Percentiles rank a stretch among this genome's conserved stretches.
These are phyloP conservation scores for Rhinophrynus dorsalis DNA, from an alignment of 2,797 vertebrate species.

Conservation along the genomic window DNA sequence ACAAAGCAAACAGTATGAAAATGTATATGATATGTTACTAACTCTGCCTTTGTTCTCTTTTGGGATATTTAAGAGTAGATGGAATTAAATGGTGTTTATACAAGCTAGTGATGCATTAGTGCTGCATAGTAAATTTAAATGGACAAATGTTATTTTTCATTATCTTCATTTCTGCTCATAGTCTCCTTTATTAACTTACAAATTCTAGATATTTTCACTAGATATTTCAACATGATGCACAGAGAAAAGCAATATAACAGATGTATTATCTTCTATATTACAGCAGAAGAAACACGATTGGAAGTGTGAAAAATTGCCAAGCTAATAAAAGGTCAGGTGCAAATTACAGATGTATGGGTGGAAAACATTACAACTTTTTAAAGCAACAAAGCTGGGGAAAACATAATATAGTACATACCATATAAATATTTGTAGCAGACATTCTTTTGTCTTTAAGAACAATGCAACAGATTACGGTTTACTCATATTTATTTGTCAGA, in stretches of 20 bases:
- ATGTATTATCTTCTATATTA: neutral
- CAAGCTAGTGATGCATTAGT: too few relatives aligned
- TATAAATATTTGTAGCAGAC: slow-evolving; percentile 23
- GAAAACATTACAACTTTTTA: slow-evolving; percentile 16
- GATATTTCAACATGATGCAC: neutral
- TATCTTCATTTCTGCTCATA: too few relatives aligned
- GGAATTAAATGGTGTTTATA: too few relatives aligned
- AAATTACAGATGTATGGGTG: slow-evolving; percentile 12
- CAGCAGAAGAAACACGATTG: neutral
- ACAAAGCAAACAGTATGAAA: too few relatives aligned
- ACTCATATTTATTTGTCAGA: too few relatives aligned
- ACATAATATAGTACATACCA: slow-evolving; percentile 8
- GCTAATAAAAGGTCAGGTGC: slow-evolving; percentile 34
- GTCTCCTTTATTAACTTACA: too few relatives aligned
- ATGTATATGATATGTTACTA: too few relatives aligned
- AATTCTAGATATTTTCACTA: neutral
- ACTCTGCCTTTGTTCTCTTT: too few relatives aligned
- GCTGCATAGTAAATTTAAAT: too few relatives aligned
- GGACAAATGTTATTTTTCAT: too few relatives aligned
- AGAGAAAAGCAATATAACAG: neutral
- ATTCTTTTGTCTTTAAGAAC: slow-evolving; percentile 2
- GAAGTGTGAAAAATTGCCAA: slow-evolving; percentile 15
- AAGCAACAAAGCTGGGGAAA: slow-evolving; percentile 8
- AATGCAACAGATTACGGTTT: slow-evolving; percentile 11
- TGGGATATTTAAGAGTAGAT: too few relatives aligned